A percentile compares a stretch with the other conserved stretches of the same genome.
Conservation (phyloP, 2,888 invertebrate genomes). For the Frankliniella fusca region DNA sequence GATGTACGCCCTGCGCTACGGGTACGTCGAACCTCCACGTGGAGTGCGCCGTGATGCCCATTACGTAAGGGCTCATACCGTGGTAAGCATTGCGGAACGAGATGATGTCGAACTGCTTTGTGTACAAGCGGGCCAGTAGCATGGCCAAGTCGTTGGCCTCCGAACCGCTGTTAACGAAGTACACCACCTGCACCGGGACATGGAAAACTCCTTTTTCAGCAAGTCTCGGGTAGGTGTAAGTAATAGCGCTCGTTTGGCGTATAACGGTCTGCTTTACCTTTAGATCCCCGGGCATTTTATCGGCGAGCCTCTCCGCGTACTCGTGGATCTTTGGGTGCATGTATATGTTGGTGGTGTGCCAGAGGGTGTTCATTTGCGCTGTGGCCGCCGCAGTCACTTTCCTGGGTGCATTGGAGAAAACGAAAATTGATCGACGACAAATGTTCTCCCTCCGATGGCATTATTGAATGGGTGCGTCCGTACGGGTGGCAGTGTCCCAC, state of each 20-base stretch:
- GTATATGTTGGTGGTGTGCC: slow-evolving; percentile 92
- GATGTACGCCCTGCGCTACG: slow-evolving; percentile 68
- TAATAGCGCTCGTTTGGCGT: too few species aligned
- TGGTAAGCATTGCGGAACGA: slow-evolving; percentile 88
- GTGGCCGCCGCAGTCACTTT: slow-evolving; percentile 75
- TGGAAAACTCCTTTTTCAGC: too few species aligned
- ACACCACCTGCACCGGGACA: slow-evolving; percentile 63
- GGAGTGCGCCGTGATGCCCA: slow-evolving; percentile 75
- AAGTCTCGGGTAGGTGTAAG: too few species aligned
- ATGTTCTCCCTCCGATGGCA: background rate
- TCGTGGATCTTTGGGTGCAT: slow-evolving; percentile 85
- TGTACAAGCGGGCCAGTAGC: slow-evolving; percentile 78
- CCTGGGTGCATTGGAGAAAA: slow-evolving; percentile 51
- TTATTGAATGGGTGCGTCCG: slow-evolving; percentile 46
- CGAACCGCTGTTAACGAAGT: slow-evolving; percentile 93
- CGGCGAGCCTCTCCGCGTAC: slow-evolving; percentile 75
- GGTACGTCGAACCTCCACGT: slow-evolving; percentile 74
- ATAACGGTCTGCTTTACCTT: slow-evolving; percentile 55
- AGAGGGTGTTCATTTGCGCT: slow-evolving; percentile 74
- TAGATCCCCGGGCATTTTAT: slow-evolving; percentile 78
- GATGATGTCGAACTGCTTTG: slow-evolving; percentile 77
- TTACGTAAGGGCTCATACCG: slow-evolving; percentile 79
- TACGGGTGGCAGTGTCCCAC: slow-evolving; percentile 98
- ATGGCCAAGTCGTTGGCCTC: slow-evolving; percentile 96
- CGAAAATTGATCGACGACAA: background rate